Evolutionary conservation across 2,888 invertebrate genomes (phyloP), one percentile per base, ranked within the genome.

Genomic region (Mycogona germanica): DNA sequence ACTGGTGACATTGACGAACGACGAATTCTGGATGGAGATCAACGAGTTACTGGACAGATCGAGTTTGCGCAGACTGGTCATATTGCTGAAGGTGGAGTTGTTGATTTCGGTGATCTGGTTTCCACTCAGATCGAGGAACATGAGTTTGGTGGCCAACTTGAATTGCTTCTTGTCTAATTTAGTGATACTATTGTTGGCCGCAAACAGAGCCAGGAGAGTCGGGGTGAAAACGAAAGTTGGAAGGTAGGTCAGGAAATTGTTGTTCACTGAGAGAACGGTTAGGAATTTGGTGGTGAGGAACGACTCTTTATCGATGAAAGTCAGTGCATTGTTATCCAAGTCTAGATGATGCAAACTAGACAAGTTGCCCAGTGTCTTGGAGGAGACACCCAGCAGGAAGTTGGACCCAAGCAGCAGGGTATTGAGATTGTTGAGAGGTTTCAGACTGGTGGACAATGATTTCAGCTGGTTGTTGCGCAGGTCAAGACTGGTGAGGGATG

Each of bases 291-390:
- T 48, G 25, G 9, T 21, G 12, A 32, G 21, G 7, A 48, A 19
- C 7, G 19, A 30, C 19, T 17, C 7, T n/a, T 48, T 25, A 32
- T 29, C 29, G 25, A 48, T 37, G 30, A 21, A 6, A 19, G 48
- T 48, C 12, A 48, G 6, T n/a, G 21, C n/a, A n/a, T 48, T 48
- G 48, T 48, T 48, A 26, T 48, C 35, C 48, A 48, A n/a, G 6
- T 32, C 21, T 7, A 48, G 45, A n/a, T 45, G n/a, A 4, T n/a
- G n/a, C n/a, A n/a, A n/a, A n/a, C n/a, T n/a, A n/a, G n/a, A n/a
- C n/a, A n/a, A n/a, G n/a, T n/a, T n/a, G n/a, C n/a, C n/a, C n/a
- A n/a, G n/a, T n/a, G n/a, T n/a, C n/a, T n/a, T n/a, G n/a, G n/a
- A n/a, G n/a, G n/a, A n/a, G n/a, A n/a, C n/a, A n/a, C n/a, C n/a